A percentile compares a stretch with the other conserved stretches of the same genome.
phyloP scores from a whole-genome alignment of 2,113 vertebrate genomes.

The Penelope pileata region DNA sequence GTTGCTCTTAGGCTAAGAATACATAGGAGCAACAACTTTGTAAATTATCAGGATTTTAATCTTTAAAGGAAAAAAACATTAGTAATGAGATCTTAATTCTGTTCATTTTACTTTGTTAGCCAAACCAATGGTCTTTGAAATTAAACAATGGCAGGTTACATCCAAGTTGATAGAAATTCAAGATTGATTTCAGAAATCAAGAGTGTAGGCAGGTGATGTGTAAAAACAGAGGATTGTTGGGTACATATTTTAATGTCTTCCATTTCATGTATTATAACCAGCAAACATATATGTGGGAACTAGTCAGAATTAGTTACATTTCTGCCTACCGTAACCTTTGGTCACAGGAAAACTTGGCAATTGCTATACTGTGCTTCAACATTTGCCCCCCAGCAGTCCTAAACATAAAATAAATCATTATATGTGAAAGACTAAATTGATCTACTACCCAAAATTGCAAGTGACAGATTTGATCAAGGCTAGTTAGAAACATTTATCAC shows the following conservation, averaged over 20 bases:
- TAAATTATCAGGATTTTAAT: constrained; percentile 31
- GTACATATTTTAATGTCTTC: constrained; percentile 31
- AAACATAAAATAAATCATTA: constrained; percentile 73
- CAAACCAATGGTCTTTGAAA: constrained; percentile 74
- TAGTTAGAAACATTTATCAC: constrained; percentile 75
- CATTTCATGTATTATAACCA: constrained; percentile 35
- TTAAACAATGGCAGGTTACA: constrained; percentile 67
- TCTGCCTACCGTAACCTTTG: constrained; percentile 25
- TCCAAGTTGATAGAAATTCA: constrained; percentile 64
- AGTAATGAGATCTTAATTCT: constrained; percentile 65
- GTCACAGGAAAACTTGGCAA: constrained; percentile 33
- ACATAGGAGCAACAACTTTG: not conserved
- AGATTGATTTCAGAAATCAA: constrained; percentile 38
- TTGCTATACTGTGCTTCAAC: constrained; percentile 51
- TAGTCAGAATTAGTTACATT: constrained; percentile 68
- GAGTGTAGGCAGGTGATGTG: constrained; percentile 46
- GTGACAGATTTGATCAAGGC: constrained; percentile 80
- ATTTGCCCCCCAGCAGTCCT: constrained; percentile 50
- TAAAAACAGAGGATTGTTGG: constrained; percentile 57
- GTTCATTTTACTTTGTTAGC: constrained; percentile 64
- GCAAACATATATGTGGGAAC: constrained; percentile 56
- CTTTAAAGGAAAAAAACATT: not conserved
- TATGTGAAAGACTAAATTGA: constrained; percentile 71
- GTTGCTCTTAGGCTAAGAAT: not conserved
- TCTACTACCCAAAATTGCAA: constrained; percentile 75